These are phyloP conservation scores for Cossypha polioptera DNA, from an alignment of 2,797 vertebrate species.

Conservation along the genomic window DNA sequence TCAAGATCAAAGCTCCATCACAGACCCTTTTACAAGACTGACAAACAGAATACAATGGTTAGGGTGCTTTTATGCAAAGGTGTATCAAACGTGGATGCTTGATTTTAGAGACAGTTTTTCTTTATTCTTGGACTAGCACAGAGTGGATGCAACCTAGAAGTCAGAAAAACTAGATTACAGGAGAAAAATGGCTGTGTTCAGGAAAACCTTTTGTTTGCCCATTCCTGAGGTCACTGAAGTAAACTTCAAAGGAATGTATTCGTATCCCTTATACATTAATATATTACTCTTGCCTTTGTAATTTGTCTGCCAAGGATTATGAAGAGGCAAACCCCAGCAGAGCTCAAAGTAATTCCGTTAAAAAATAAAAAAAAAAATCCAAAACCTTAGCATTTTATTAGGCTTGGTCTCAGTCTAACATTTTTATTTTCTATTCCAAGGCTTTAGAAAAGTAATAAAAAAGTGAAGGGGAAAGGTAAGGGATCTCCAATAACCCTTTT, in stretches of 20 bases:
- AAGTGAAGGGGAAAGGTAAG: not conserved
- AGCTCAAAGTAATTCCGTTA: not conserved
- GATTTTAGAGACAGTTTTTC: conserved; percentile 29
- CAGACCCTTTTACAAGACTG: conserved; percentile 19
- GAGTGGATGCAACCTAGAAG: not conserved
- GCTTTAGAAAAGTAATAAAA: not conserved
- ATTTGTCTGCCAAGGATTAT: not conserved
- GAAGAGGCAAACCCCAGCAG: not conserved
- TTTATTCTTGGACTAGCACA: conserved; percentile 1
- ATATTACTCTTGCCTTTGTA: not conserved
- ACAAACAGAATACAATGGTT: conserved; percentile 43
- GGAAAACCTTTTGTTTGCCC: conserved; percentile 8
- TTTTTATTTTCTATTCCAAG: not conserved
- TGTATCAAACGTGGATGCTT: conserved; percentile 33
- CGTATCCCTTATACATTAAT: not conserved
- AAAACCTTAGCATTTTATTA: not conserved
- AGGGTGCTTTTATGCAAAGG: conserved; percentile 36
- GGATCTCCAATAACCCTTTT: not conserved
- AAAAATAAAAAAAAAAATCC: not conserved
- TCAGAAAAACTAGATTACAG: conserved; percentile 4
- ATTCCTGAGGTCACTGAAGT: not conserved
- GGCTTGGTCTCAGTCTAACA: not conserved
- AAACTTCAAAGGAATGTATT: conserved; percentile 34
- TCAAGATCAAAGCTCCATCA: conserved; percentile 59
- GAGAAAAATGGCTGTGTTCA: not conserved